phyloP scores from a whole-genome alignment of 2,888 invertebrate genomes.

The Metacarcinus magister region DNA sequence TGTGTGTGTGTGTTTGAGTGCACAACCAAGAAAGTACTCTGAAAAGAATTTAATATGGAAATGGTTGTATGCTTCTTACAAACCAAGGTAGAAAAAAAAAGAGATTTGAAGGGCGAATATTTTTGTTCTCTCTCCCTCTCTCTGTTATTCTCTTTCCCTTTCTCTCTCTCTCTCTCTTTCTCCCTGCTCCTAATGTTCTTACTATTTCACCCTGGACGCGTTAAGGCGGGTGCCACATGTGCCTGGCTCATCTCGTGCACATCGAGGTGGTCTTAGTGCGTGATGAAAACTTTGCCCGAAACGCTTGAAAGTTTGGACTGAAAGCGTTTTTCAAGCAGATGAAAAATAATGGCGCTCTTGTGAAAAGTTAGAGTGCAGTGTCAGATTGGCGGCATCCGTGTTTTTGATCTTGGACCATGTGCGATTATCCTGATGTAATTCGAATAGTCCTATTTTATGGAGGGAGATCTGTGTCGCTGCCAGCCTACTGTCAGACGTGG shows the following conservation, averaged over 20 bases:
- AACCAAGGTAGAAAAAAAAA: not conserved
- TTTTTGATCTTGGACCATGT: not conserved
- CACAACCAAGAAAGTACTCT: no score
- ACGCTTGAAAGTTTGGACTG: slow-evolving; percentile 5
- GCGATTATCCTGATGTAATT: not conserved
- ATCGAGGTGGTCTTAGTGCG: not conserved
- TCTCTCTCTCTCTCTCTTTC: not conserved
- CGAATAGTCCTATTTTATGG: not conserved
- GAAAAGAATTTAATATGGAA: not conserved
- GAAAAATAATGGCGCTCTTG: slow-evolving; percentile 7
- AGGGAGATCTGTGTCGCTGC: not conserved
- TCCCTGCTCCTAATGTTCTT: not conserved
- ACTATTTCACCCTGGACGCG: not conserved
- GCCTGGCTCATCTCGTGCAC: not conserved
- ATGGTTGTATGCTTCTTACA: not conserved
- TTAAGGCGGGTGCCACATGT: not conserved
- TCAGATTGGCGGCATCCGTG: not conserved
- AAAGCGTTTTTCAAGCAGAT: not conserved
- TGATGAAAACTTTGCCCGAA: not conserved
- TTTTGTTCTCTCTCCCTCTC: slow-evolving; percentile 31
- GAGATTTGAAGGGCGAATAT: not conserved
- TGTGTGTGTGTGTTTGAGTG: not conserved
- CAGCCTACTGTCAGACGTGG: not conserved
- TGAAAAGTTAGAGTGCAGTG: slow-evolving; percentile 36
- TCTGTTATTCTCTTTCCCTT: slow-evolving; percentile 41